Base-by-base conservation (phyloP, 2,888 invertebrate species). In the Argynnis bischoffii region DNA sequence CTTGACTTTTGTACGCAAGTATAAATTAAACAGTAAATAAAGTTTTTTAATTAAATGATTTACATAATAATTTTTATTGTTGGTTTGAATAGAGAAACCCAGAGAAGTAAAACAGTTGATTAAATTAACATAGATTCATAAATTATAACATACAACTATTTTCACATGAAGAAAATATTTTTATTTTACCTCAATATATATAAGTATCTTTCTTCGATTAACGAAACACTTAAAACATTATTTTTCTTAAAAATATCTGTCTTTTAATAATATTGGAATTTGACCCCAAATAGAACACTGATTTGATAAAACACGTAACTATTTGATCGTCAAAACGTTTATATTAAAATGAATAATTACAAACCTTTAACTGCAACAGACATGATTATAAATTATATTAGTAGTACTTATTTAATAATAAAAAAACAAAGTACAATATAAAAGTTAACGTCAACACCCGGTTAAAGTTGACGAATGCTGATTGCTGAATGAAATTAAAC, bases 291-390 rank as follows among this genome's bases (percentile, higher is more conserved):
- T 16, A 41, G 35, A 41, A 41, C 11, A 60, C 50, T 41, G 15
- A 51, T 51, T 41, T 41, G 35, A 70, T 26, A 53, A 14, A 48
- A 35, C 41, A 56, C 53, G 57, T 8, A 50, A 54, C 6, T 48
- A 16, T 11, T 55, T 31, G 21, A 50, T 35, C 26, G 55, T 1
- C 41, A 50, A n/a, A 26, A 31, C 64, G 46, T 21, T 60, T 16
- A 46, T 55, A 53, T 51, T 50, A 13, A 31, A 35, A 63, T 26
- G 50, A 46, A 61, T 8, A 31, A 21, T 54, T n/a, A 75, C 79
- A 74, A 76, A 90, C 93, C 92, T 86, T 93, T 93, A 65, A 86
- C 86, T 72, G 92, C 84, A 63, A 80, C 86, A 64, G 92, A 87
- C 93, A 93, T 92, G 67, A 75, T 82, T 71, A 67, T 53, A 48